Evolutionary conservation across 2,113 vertebrate genomes (phyloP).

Genomic region (Philantomba maxwellii): DNA sequence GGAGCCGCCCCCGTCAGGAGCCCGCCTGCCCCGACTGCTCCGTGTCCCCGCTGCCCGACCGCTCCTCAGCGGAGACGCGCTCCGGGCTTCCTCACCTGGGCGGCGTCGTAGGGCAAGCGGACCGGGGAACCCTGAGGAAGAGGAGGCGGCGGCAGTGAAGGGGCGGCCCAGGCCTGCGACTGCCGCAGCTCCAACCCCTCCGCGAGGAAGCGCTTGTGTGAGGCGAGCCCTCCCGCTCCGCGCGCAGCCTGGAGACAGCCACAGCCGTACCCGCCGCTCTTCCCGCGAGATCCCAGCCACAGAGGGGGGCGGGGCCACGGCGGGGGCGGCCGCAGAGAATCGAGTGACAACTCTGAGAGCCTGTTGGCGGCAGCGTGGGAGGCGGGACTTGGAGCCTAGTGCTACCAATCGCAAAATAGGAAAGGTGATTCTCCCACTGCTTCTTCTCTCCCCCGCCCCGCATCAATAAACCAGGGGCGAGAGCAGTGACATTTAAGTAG

Average conservation of each 20-base stretch:
- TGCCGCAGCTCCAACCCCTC: slow-evolving; percentile 40
- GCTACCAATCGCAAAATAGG: slow-evolving; percentile 28
- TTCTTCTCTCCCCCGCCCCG: not conserved
- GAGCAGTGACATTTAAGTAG: not conserved
- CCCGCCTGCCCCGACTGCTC: not conserved
- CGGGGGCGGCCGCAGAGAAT: not conserved
- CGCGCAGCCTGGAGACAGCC: slow-evolving; percentile 29
- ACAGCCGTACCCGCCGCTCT: slow-evolving; percentile 58
- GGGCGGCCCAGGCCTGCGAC: slow-evolving; percentile 54
- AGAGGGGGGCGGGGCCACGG: slow-evolving; percentile 15
- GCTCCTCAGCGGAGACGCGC: not conserved
- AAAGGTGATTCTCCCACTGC: not conserved
- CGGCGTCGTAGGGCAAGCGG: slow-evolving; percentile 2
- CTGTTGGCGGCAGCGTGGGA: not conserved
- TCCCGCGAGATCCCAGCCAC: slow-evolving; percentile 73
- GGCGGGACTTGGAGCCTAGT: not conserved
- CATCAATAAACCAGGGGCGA: not conserved
- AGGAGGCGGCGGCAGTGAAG: not conserved
- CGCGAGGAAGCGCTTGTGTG: slow-evolving; percentile 40
- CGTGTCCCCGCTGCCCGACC: not conserved
- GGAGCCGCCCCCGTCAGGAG: slow-evolving; percentile 52
- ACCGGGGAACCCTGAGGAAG: not conserved
- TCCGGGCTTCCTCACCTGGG: slow-evolving; percentile 54
- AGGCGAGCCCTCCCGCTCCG: slow-evolving; percentile 29
- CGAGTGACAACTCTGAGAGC: slow-evolving; percentile 22